These are phyloP conservation scores for Edolisoma coerulescens DNA, from an alignment of 2,113 vertebrate species.

Conservation along the genomic window DNA sequence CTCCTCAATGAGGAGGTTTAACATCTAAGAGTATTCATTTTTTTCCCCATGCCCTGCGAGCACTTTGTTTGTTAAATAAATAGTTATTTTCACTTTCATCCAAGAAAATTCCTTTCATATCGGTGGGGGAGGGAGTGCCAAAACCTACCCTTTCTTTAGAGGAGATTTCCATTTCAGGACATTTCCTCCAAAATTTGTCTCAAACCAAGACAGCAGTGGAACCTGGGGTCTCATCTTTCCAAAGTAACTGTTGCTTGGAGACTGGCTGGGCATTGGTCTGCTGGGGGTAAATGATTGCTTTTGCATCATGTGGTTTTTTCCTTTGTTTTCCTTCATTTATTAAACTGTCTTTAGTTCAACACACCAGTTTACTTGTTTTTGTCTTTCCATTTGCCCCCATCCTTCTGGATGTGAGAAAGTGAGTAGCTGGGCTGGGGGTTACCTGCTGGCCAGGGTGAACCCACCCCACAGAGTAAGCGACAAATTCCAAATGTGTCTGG, in stretches of 20 bases:
- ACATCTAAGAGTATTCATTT: no score
- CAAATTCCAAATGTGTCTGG: neutral
- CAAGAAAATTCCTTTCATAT: no score
- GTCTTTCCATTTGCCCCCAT: neutral
- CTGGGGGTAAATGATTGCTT: neutral
- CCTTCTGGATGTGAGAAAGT: rapidly evolving
- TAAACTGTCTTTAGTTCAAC: neutral
- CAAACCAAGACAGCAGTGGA: neutral
- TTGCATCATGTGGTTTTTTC: rapidly evolving
- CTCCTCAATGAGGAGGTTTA: no score
- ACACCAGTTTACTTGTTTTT: neutral
- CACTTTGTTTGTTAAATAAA: no score
- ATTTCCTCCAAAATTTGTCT: no score
- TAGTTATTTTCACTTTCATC: no score
- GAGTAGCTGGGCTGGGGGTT: neutral
- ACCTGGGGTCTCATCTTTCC: neutral
- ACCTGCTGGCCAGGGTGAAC: neutral
- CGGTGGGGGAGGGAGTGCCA: no score
- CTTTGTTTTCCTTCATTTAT: neutral
- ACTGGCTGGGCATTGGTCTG: neutral
- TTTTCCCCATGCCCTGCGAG: no score
- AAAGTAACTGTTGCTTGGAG: neutral
- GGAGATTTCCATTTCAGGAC: no score
- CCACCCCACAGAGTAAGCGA: neutral
- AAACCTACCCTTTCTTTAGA: no score